Conservation (phyloP, 2,113 vertebrate species). For the Chiloscyllium plagiosum region DNA sequence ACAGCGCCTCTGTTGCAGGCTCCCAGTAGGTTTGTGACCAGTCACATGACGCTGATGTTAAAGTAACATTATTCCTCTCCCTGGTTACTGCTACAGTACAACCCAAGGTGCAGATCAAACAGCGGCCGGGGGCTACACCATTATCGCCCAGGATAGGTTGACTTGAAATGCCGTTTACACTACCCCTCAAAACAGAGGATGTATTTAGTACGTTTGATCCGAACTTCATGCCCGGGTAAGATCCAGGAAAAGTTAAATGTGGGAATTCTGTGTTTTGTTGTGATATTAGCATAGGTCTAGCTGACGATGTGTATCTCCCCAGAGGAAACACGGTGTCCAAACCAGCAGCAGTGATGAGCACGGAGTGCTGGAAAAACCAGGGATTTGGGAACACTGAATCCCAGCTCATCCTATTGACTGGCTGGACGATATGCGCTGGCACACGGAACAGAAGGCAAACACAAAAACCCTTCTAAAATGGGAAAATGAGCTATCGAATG, state of each 20-base stretch:
- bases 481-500: neutral
- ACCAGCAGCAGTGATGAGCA: neutral
- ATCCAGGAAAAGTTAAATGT: neutral
- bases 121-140: neutral
- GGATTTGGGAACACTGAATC: neutral
- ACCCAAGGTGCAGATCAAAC: neutral
- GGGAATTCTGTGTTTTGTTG: neutral
- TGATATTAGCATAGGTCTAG: neutral
- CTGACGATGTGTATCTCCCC: neutral
- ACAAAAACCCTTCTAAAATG: neutral
- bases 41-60: neutral
- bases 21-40: neutral
- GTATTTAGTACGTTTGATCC: slow-evolving; percentile 1
- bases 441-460: neutral
- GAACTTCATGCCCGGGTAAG: slow-evolving; percentile 26
- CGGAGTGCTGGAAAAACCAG: neutral
- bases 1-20: neutral
- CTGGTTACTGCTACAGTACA: neutral
- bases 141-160: neutral
- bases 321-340: neutral
- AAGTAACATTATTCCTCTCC: neutral
- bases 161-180: neutral
- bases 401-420: neutral
- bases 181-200: neutral
- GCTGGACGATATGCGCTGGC: too few relatives aligned